Evolutionary conservation across 2,113 vertebrate species (phyloP).

Genomic region (Cochlearius cochlearius): DNA sequence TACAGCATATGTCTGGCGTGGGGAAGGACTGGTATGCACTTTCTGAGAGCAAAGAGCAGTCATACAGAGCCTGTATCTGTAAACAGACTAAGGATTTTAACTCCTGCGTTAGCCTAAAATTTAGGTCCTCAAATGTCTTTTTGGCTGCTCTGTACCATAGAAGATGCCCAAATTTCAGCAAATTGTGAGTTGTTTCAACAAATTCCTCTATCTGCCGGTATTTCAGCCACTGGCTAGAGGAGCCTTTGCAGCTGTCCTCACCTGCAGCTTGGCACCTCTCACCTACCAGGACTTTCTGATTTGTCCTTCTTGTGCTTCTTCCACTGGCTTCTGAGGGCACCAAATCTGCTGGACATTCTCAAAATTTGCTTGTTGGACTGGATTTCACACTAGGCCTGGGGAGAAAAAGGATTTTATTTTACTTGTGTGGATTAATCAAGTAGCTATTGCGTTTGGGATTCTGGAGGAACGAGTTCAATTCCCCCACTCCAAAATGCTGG

Average conservation of each 20-base stretch:
- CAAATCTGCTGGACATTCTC: background rate
- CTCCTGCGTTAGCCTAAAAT: background rate
- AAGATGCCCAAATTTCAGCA: too few species aligned
- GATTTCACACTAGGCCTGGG: background rate
- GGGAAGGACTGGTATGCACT: background rate
- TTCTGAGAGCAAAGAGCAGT: background rate
- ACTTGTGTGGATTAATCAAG: background rate
- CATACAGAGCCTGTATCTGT: background rate
- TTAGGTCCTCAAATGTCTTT: background rate
- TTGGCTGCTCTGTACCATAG: background rate
- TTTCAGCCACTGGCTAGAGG: background rate
- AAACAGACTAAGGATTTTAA: background rate
- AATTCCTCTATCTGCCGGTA: background rate
- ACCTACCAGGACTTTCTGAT: background rate
- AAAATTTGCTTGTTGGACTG: background rate
- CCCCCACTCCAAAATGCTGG: background rate
- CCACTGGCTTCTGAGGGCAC: background rate
- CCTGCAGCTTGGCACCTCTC: background rate
- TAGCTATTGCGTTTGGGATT: background rate
- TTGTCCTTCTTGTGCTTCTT: background rate
- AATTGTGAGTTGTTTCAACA: too few species aligned
- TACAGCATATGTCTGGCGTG: rapidly evolving
- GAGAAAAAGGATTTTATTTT: background rate
- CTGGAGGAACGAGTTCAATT: background rate
- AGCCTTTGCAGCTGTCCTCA: background rate